Percentiles rank a stretch among this genome's conserved stretches.
These are phyloP conservation scores for Eulemur albifrons DNA, from an alignment of 2,797 vertebrate species.

Conservation along the genomic window DNA sequence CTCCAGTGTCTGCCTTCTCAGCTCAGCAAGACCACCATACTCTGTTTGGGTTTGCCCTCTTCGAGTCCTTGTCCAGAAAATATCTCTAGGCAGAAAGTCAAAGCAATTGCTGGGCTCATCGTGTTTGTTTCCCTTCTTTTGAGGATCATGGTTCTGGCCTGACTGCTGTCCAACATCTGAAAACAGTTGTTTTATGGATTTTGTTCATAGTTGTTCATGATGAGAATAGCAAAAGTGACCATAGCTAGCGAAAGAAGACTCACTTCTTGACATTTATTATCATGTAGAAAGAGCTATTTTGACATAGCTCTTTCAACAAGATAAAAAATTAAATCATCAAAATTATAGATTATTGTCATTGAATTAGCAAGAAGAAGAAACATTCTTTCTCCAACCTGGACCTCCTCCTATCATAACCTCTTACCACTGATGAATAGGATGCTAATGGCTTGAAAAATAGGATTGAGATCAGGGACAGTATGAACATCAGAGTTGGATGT, in stretches of 20 bases:
- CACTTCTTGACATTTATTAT: not conserved
- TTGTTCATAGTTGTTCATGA: not conserved
- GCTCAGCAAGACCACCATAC: not conserved
- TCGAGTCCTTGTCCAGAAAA: not conserved
- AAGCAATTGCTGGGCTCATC: not conserved
- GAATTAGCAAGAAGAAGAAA: not conserved
- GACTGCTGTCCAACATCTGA: not conserved
- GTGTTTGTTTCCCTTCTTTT: not conserved
- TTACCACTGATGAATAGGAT: not conserved
- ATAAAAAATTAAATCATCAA: not conserved
- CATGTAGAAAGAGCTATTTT: not conserved
- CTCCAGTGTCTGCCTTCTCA: not conserved
- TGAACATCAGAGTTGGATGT: not conserved
- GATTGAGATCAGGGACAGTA: not conserved
- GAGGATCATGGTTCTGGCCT: not conserved
- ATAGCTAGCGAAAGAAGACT: not conserved
- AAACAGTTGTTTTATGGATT: not conserved
- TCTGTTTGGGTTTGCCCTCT: not conserved
- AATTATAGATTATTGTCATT: not conserved
- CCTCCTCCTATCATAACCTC: not conserved
- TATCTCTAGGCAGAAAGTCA: not conserved
- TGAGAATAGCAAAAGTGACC: not conserved
- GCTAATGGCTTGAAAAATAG: not conserved
- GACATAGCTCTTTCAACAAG: not conserved
- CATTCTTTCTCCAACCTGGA: not conserved